Percentiles rank a stretch among this genome's conserved stretches.
These are phyloP conservation scores for Zosterops hypoxanthus DNA, from an alignment of 2,113 vertebrate species.

Conservation along the genomic window DNA sequence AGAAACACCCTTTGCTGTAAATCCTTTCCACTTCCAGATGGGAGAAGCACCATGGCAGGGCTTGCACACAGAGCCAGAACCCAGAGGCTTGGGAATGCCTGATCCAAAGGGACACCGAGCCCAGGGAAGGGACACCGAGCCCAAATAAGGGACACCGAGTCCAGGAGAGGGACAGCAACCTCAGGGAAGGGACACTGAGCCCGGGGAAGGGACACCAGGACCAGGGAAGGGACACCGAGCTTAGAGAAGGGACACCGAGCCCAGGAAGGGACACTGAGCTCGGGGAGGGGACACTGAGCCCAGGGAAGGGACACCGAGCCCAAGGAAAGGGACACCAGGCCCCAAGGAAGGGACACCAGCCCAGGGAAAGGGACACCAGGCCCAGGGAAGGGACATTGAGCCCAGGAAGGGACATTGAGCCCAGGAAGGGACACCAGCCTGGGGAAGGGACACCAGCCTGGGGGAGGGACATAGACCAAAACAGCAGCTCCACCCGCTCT, in stretches of 20 bases:
- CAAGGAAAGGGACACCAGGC: neutral
- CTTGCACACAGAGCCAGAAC: neutral
- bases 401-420: too few species aligned
- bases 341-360: neutral
- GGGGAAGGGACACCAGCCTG: too few species aligned
- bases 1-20: fast-evolving
- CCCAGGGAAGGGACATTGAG: neutral
- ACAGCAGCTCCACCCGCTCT: fast-evolving
- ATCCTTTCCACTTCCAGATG: neutral
- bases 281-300: neutral
- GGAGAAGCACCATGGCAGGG: neutral
- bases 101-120: neutral
- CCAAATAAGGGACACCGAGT: too few species aligned
- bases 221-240: too few species aligned
- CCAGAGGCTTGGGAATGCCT: neutral
- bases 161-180: neutral
- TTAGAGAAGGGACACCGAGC: neutral
- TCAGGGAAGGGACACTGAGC: too few species aligned
- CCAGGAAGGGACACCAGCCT: neutral
- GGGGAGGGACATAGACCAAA: neutral
- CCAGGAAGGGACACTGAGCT: neutral
- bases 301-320: neutral
- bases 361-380: too few species aligned
- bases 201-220: neutral
- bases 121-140: neutral